Base-by-base conservation (phyloP, 64 coral and sea anemone genomes). In the Montipora capricornis region DNA sequence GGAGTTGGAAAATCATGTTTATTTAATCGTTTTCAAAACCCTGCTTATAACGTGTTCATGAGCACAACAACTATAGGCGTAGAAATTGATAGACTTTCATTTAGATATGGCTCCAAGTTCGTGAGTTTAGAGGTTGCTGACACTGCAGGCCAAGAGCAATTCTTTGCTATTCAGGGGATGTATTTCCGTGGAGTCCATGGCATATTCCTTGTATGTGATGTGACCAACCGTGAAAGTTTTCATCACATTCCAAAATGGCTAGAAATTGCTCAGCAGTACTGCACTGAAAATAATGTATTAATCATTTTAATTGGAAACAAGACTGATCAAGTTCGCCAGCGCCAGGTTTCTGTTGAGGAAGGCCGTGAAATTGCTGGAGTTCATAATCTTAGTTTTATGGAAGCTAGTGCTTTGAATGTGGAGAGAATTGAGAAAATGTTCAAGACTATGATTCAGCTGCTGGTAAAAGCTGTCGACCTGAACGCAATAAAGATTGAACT, bases 1-100 rank as follows among this genome's bases (percentile, higher is more conserved):
- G 96, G 93, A 89, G 96, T 97, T 44, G 96, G 96, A 10, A 97
- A 97, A 75, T 94, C 96, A 7, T 97, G 96, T 70, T 79, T 97
- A n/a, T 88, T 97, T 55, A 46, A 92, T 47, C 88, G 90, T 48
- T 90, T 92, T 74, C 81, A 67, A 15, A 95, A 97, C 24, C 96
- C 96, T n/a, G 29, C 44, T n/a, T 97, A 77, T 61, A 52, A 97
- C 9, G 76, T 95, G 29, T 37, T 37, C 64, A 44, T 74, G 44
- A 89, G 88, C 24, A 92, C 84, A 16, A 81, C 70, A 20, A 97
- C 96, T 2, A 19, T 95, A 15, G 89, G 89, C n/a, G 68, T 97
- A n/a, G 96, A 95, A 22, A 22, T 93, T 22, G 80, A 89, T 22
- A 74, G 62, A 3, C 80, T 89, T 57, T 78, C 85, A 22, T 95